Conservation (phyloP, 2,113 vertebrate genomes). For the Gobio gobio region DNA sequence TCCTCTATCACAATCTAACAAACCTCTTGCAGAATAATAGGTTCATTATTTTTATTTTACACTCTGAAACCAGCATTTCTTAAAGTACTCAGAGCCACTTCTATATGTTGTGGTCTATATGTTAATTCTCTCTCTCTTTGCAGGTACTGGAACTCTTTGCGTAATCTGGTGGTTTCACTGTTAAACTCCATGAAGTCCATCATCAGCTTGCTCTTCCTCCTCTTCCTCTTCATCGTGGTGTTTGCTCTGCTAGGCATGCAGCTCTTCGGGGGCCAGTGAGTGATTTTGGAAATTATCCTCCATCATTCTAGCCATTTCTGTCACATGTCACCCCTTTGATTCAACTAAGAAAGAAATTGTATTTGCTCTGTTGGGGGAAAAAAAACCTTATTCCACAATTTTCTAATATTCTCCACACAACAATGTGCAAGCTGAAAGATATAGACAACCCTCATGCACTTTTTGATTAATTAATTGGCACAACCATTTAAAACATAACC, state of each 20-base stretch:
- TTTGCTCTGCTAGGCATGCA: slow-evolving; percentile 98
- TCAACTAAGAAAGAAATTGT: not conserved
- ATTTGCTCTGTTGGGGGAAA: not conserved
- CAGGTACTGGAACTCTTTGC: slow-evolving; percentile 96
- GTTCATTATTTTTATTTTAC: too few relatives aligned
- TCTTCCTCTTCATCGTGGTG: slow-evolving; percentile 98
- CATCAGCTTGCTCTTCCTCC: slow-evolving; percentile 95
- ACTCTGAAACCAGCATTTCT: too few relatives aligned
- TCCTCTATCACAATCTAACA: too few relatives aligned
- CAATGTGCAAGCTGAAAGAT: not conserved
- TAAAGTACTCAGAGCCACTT: too few relatives aligned
- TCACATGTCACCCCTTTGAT: not conserved
- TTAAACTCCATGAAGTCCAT: slow-evolving; percentile 99
- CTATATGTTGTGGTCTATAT: too few relatives aligned
- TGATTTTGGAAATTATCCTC: slow-evolving; percentile 46
- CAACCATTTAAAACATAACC: not conserved
- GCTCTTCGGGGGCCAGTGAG: slow-evolving; percentile 97
- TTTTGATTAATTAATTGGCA: not conserved
- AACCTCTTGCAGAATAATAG: too few relatives aligned
- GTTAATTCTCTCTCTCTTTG: not conserved
- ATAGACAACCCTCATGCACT: not conserved
- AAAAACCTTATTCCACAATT: not conserved
- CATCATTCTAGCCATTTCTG: not conserved
- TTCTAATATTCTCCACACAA: not conserved
- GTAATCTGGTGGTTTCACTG: slow-evolving; percentile 94